phyloP scores from a whole-genome alignment of 1,140 invertebrate genomes.

The Drosophila sechellia region DNA sequence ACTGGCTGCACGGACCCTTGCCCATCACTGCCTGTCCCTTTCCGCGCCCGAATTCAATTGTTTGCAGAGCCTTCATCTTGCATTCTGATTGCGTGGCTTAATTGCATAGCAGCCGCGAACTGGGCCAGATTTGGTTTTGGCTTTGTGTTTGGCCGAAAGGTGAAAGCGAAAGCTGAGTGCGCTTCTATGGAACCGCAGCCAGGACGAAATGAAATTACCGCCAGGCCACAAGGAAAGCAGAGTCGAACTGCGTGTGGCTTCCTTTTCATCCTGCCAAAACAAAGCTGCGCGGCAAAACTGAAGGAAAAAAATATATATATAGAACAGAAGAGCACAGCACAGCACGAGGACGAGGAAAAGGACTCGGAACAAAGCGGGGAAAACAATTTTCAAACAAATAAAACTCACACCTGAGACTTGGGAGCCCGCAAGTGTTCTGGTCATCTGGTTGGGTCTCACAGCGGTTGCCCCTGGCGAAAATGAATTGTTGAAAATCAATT shows the following conservation, averaged over 20 bases:
- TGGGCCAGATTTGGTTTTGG: conserved; percentile 61
- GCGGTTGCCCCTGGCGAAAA: conserved; percentile 55
- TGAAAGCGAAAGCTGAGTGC: conserved; percentile 56
- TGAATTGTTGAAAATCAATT: conserved; percentile 81
- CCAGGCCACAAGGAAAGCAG: conserved; percentile 28
- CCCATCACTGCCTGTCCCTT: conserved; percentile 16
- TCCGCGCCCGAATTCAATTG: conserved; percentile 52
- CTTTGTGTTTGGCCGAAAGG: conserved; percentile 30
- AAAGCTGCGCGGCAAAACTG: conserved; percentile 25
- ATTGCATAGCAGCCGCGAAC: conserved; percentile 58
- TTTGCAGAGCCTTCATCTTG: conserved; percentile 77
- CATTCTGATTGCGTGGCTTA: conserved; percentile 82
- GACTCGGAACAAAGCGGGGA: conserved; percentile 41
- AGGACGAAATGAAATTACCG: conserved; percentile 55
- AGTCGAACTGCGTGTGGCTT: conserved; percentile 37
- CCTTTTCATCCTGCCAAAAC: conserved; percentile 18
- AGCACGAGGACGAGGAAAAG: conserved; percentile 11
- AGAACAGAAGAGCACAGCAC: conserved; percentile 13
- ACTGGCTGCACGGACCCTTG: too few species aligned
- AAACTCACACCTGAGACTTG: conserved; percentile 73
- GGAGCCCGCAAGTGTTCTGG: conserved; percentile 43
- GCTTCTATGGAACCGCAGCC: conserved; percentile 44
- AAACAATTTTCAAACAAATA: conserved; percentile 76
- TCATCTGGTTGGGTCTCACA: conserved; percentile 48
- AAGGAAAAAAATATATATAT: background rate